Conservation (phyloP, 2,888 invertebrate species). For the Encarsia formosa region DNA sequence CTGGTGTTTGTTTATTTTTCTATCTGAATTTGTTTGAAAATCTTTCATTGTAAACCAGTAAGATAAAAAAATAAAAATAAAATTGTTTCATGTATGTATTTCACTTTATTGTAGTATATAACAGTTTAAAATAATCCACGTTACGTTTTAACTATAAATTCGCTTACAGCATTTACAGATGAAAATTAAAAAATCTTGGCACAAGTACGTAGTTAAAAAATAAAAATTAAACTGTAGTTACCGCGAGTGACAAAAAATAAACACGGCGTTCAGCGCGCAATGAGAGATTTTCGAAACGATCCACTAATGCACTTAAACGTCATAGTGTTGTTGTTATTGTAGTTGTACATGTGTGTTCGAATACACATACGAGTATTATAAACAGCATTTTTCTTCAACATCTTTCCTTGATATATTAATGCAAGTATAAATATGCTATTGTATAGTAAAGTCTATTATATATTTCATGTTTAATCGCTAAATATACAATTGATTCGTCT, state of each 20-base stretch:
- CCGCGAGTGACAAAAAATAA: no score
- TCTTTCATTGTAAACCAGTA: conserved; percentile 32
- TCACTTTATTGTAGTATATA: no score
- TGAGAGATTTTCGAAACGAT: conserved; percentile 42
- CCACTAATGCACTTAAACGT: conserved; percentile 31
- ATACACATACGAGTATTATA: conserved; percentile 42
- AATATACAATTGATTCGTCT: conserved; percentile 32
- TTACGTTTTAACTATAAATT: no score
- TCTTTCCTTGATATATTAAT: conserved; percentile 27
- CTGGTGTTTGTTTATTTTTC: conserved; percentile 29
- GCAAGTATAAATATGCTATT: conserved; percentile 39
- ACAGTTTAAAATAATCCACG: no score
- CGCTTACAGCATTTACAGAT: no score
- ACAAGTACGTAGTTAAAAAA: no score
- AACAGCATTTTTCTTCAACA: conserved; percentile 34
- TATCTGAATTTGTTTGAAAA: conserved; percentile 43
- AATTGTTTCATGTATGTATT: no score
- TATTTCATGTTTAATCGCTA: conserved; percentile 30
- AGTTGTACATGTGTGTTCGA: conserved; percentile 24
- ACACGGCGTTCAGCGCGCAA: conserved; percentile 12
- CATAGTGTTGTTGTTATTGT: no score
- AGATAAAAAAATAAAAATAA: no score
- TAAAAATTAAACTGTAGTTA: no score
- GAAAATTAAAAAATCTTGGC: no score
- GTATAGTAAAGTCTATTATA: conserved; percentile 35